Evolutionary conservation across 2,797 vertebrate genomes (phyloP).

Genomic region (Rousettus madagascariensis): DNA sequence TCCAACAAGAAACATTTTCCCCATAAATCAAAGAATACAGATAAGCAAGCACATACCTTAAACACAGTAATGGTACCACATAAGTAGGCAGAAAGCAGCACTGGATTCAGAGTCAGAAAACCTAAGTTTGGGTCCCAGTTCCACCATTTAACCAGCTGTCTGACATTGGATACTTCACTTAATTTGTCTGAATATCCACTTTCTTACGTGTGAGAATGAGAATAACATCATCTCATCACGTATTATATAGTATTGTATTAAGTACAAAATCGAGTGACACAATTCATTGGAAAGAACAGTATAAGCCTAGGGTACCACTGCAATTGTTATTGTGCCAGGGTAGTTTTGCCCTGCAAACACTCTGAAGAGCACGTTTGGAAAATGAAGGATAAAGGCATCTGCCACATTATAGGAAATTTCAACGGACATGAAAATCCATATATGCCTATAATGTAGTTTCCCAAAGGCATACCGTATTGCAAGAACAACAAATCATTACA

Average conservation of each 20-base stretch:
- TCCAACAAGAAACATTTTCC: neutral
- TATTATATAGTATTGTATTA: neutral
- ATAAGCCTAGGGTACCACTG: neutral
- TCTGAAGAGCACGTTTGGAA: neutral
- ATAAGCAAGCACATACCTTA: neutral
- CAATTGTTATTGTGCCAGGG: neutral
- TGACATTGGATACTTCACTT: neutral
- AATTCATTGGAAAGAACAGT: neutral
- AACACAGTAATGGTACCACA: neutral
- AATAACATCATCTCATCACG: neutral
- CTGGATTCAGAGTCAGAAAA: neutral
- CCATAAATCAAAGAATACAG: neutral
- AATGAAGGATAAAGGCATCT: neutral
- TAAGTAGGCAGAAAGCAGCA: neutral
- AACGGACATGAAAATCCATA: neutral
- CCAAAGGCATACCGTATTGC: neutral
- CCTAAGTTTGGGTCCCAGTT: neutral
- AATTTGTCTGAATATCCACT: neutral
- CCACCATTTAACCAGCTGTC: neutral
- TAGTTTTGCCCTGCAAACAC: neutral
- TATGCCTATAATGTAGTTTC: neutral
- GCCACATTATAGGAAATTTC: conserved; percentile 16
- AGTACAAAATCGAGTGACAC: neutral
- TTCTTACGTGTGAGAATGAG: neutral
- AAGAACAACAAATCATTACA: conserved; percentile 16